These are phyloP conservation scores for Halocynthia aurantium DNA, from an alignment of 23 tunicate species.

Conservation along the genomic window DNA sequence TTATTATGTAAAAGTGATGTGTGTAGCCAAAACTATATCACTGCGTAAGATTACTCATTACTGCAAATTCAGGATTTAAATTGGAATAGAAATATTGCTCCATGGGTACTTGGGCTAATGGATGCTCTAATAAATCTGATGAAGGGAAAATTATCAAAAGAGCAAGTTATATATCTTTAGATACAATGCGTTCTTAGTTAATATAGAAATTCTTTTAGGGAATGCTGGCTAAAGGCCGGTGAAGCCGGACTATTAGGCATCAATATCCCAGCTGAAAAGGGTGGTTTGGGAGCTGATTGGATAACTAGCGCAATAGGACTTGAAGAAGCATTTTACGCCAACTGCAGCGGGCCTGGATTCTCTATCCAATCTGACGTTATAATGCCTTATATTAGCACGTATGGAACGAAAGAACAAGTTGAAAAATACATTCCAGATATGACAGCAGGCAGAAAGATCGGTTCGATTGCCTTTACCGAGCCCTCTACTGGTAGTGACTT, in stretches of 20 bases:
- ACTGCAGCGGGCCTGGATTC: conserved; percentile 90
- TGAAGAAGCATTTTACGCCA: conserved; percentile 84
- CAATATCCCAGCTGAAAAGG: conserved; percentile 67
- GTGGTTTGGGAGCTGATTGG: conserved; percentile 98
- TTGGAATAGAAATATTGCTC: too few species aligned
- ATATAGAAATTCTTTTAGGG: too few species aligned
- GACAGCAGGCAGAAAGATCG: conserved; percentile 86
- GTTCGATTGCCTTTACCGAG: conserved; percentile 70
- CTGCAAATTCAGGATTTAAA: too few species aligned
- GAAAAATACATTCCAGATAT: conserved; percentile 88
- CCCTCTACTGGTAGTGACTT: conserved; percentile 93
- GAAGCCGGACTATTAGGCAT: conserved; percentile 76
- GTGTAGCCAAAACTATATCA: too few species aligned
- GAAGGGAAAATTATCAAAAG: too few species aligned
- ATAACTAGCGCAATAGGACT: conserved; percentile 83
- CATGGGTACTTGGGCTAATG: too few species aligned
- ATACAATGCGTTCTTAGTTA: too few species aligned
- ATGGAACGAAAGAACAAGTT: conserved; percentile 90
- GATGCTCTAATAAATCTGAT: too few species aligned
- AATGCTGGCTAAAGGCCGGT: background rate
- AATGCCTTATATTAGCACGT: conserved; percentile 89
- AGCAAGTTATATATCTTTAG: too few species aligned
- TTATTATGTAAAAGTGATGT: too few species aligned
- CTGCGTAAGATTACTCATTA: too few species aligned
- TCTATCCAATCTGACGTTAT: conserved; percentile 85